phyloP scores from a whole-genome alignment of 2,113 vertebrate species.

The Hippocampus comes region DNA sequence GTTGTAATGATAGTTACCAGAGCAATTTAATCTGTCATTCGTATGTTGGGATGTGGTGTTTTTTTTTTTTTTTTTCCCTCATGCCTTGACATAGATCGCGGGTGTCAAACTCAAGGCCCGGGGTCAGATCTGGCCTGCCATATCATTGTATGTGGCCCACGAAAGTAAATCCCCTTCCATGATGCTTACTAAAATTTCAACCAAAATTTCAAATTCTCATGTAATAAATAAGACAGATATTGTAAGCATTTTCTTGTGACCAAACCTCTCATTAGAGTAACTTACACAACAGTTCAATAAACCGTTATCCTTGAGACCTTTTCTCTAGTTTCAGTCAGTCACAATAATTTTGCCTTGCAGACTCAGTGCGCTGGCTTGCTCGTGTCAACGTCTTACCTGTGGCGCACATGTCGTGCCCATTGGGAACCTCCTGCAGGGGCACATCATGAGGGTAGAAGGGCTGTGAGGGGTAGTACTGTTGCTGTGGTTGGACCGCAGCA shows the following conservation, averaged over 20 bases:
- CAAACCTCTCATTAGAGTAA: no score
- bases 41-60: background rate
- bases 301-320: no score
- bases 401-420: constrained; percentile 78
- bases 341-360: background rate
- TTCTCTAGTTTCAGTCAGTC: no score
- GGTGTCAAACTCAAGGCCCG: no score
- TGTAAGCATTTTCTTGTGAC: no score
- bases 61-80: background rate
- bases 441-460: constrained; percentile 77
- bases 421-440: constrained; percentile 90
- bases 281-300: no score
- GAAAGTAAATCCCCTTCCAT: no score
- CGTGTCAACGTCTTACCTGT: constrained; percentile 74
- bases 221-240: no score
- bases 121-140: no score
- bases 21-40: background rate
- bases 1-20: background rate
- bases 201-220: no score
- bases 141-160: no score
- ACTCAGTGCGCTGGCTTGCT: background rate
- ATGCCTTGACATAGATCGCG: background rate
- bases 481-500: constrained; percentile 72
- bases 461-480: constrained; percentile 76
- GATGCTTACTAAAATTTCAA: no score